phyloP scores from a whole-genome alignment of 2,113 vertebrate species.

The Natator depressus region DNA sequence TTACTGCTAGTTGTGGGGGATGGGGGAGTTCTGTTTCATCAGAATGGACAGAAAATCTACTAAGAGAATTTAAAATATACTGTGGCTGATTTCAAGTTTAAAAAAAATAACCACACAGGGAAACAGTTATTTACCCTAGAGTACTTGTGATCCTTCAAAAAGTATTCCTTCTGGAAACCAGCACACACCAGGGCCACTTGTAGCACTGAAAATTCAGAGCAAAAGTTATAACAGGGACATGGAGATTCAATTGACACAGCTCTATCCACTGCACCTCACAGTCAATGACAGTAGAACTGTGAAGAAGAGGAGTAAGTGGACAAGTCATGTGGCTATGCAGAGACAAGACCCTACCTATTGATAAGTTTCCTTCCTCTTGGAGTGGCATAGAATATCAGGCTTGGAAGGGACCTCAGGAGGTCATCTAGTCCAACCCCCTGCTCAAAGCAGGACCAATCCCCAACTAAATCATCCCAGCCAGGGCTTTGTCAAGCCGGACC shows the following conservation, averaged over 20 bases:
- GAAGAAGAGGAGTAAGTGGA: neutral
- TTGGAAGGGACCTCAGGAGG: too few relatives aligned
- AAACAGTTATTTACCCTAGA: neutral
- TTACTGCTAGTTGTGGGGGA: neutral
- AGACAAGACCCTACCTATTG: neutral
- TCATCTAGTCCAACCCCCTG: too few relatives aligned
- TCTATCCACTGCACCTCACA: fast-evolving
- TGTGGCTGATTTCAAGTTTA: neutral
- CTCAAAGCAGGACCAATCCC: too few relatives aligned
- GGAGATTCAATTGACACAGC: neutral
- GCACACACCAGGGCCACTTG: neutral
- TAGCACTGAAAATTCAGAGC: fast-evolving
- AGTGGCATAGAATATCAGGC: too few relatives aligned
- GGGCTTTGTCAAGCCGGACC: too few relatives aligned
- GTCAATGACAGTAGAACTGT: neutral
- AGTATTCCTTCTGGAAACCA: neutral
- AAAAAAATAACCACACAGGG: neutral
- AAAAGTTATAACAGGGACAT: fast-evolving
- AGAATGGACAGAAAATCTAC: neutral
- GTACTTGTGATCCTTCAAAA: neutral
- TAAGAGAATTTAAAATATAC: neutral
- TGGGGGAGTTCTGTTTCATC: neutral
- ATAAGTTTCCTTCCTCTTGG: too few relatives aligned
- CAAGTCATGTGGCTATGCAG: fast-evolving
- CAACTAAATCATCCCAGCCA: too few relatives aligned